Percentiles rank a stretch among this genome's conserved stretches.
Conservation (phyloP, 2,113 vertebrate species). For the Pavo muticus region DNA sequence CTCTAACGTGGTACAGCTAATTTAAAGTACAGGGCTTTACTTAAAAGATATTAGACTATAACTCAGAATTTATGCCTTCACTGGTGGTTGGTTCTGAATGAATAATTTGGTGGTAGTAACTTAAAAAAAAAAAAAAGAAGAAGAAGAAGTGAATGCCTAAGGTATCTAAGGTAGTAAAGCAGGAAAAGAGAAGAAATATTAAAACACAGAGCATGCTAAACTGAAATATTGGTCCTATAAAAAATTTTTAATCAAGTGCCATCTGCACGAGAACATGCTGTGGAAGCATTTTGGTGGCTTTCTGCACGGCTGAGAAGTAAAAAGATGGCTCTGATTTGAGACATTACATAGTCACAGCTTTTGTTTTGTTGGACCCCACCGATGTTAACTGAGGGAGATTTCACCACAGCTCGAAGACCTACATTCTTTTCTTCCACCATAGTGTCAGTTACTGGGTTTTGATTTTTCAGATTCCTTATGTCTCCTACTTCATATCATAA, state of each 20-base stretch:
- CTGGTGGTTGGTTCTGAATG: background rate
- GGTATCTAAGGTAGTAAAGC: background rate
- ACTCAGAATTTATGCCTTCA: background rate
- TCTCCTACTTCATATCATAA: background rate
- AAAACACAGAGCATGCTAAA: background rate
- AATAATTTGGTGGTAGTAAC: background rate
- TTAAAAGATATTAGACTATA: background rate
- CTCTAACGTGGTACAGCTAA: background rate
- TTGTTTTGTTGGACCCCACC: background rate
- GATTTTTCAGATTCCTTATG: background rate
- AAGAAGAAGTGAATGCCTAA: background rate
- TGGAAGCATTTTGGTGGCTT: background rate
- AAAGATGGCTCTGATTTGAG: background rate
- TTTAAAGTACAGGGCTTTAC: background rate
- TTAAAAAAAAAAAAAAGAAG: background rate
- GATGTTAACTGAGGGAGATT: background rate
- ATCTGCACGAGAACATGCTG: background rate
- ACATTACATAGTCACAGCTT: background rate
- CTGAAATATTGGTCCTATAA: background rate
- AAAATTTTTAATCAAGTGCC: background rate
- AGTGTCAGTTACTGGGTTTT: background rate
- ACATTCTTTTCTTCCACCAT: background rate
- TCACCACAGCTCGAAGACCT: background rate
- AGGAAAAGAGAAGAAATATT: background rate
- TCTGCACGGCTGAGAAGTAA: background rate